Percentiles rank a stretch among this genome's conserved stretches.
These are phyloP conservation scores for Chaetodon trifascialis DNA, from an alignment of 2,113 vertebrate species.

Conservation along the genomic window DNA sequence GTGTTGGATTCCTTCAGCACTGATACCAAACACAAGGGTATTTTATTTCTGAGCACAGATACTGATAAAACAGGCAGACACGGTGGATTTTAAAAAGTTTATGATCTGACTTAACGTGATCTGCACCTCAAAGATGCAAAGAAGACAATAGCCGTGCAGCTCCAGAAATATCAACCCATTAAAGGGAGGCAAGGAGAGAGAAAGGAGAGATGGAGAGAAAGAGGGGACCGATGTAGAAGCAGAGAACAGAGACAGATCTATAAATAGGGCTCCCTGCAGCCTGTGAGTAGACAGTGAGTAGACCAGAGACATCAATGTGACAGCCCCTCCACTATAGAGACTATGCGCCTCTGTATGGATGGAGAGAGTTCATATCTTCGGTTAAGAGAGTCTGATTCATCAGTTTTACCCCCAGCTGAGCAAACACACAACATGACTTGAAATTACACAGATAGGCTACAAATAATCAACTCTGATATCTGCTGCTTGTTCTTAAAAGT, in stretches of 20 bases:
- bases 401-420: conserved; percentile 35
- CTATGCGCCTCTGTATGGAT: conserved; percentile 46
- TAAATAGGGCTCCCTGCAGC: conserved; percentile 81
- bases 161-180: conserved; percentile 76
- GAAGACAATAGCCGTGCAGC: conserved; percentile 50
- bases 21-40: neutral
- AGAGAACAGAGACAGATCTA: conserved; percentile 76
- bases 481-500: conserved; percentile 20
- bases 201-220: conserved; percentile 54
- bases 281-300: conserved; percentile 79
- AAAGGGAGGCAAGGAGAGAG: conserved; percentile 44
- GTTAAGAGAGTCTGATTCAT: conserved; percentile 57
- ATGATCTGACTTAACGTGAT: conserved; percentile 34
- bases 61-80: neutral
- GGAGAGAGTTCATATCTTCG: conserved; percentile 43
- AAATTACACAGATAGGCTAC: conserved; percentile 22
- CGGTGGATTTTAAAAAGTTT: conserved; percentile 37
- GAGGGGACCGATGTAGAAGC: conserved; percentile 64
- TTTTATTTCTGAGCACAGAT: conserved; percentile 7
- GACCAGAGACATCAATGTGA: conserved; percentile 81
- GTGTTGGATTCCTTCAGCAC: neutral
- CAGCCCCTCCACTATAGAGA: conserved; percentile 64
- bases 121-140: conserved; percentile 62
- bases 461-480: neutral
- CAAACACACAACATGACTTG: conserved; percentile 21